Conservation (phyloP, 2,888 invertebrate genomes). For the Nipponacmea schrenckii region DNA sequence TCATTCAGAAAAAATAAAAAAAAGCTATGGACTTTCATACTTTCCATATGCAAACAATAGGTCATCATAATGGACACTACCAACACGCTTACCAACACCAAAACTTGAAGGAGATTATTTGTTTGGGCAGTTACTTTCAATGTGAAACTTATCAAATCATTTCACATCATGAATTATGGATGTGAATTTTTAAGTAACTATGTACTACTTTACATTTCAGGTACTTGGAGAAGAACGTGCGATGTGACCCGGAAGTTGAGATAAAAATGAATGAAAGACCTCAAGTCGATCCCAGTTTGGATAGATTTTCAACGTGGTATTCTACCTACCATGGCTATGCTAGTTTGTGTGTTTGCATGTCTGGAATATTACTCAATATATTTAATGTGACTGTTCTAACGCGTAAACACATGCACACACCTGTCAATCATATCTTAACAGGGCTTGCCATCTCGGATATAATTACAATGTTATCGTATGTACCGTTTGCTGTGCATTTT, state of each 20-base stretch:
- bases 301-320: constrained; percentile 48
- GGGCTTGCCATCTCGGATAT: constrained; percentile 87
- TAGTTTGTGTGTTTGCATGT: constrained; percentile 85
- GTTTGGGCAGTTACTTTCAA: no score
- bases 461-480: constrained; percentile 87
- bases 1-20: no score
- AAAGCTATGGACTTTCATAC: no score
- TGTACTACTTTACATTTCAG: constrained; percentile 25
- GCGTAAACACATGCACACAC: constrained; percentile 86
- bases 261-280: constrained; percentile 35
- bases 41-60: no score
- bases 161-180: no score
- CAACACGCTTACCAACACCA: no score
- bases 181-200: no score
- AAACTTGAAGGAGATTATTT: no score
- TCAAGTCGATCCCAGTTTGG: constrained; percentile 32
- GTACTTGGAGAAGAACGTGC: constrained; percentile 45
- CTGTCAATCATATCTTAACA: constrained; percentile 91
- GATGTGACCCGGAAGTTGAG: constrained; percentile 29
- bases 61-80: no score
- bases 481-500: constrained; percentile 84
- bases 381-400: constrained; percentile 88
- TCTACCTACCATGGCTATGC: constrained; percentile 81
- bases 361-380: constrained; percentile 90
- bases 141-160: no score